phyloP scores from a whole-genome alignment of 2,888 invertebrate species.

The Raillietiella orientalis region DNA sequence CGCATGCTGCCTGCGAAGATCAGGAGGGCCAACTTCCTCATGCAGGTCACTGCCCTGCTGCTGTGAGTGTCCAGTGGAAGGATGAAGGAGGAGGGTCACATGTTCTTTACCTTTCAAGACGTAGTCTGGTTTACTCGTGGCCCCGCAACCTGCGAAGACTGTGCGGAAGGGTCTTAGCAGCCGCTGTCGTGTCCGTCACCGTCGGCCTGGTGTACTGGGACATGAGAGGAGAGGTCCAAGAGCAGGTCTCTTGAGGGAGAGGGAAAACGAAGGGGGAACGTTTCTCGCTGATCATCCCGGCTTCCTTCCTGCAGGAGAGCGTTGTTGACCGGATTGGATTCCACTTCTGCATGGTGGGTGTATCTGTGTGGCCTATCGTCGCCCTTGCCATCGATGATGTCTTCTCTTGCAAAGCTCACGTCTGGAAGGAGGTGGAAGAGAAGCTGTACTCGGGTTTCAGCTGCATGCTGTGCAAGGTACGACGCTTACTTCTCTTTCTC shows the following conservation, averaged over 20 bases:
- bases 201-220: conserved; percentile 72
- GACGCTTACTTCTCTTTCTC: conserved; percentile 6
- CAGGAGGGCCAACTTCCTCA: conserved; percentile 25
- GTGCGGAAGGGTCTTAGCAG: conserved; percentile 37
- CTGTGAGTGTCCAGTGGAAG: conserved; percentile 19
- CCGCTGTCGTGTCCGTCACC: conserved; percentile 45
- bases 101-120: conserved; percentile 10
- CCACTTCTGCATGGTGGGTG: conserved; percentile 44
- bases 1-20: conserved; percentile 32
- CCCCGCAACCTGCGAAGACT: conserved; percentile 48
- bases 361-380: conserved; percentile 42
- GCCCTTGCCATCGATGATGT: conserved; percentile 20
- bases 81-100: too few species aligned
- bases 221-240: conserved; percentile 18
- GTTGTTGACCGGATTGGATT: conserved; percentile 32
- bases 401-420: conserved; percentile 17
- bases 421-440: conserved; percentile 44
- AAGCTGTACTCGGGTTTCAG: conserved; percentile 43
- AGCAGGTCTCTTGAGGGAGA: too few species aligned
- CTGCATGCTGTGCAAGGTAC: conserved; percentile 45
- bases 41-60: conserved; percentile 33
- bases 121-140: conserved; percentile 34
- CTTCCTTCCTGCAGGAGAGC: conserved; percentile 12
- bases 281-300: too few species aligned
- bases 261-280: too few species aligned